These are phyloP conservation scores for Luscinia megarhynchos DNA, from an alignment of 2,797 vertebrate species.

Conservation along the genomic window DNA sequence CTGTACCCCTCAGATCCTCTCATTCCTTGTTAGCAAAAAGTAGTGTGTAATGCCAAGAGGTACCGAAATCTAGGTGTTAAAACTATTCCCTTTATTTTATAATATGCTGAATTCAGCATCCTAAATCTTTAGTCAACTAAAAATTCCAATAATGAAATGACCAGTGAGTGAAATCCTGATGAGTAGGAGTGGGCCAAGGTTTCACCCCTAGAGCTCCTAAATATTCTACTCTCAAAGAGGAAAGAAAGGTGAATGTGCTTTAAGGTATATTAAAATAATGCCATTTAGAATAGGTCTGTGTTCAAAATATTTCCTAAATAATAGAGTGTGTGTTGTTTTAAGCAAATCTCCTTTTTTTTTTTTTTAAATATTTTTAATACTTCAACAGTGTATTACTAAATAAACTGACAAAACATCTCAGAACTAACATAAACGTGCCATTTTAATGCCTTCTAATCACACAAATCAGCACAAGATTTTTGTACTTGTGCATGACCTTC, in stretches of 20 bases:
- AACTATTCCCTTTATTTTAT: neutral
- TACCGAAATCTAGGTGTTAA: neutral
- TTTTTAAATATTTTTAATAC: conserved; percentile 46
- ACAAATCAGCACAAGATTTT: conserved; percentile 86
- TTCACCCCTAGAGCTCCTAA: neutral
- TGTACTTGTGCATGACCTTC: conserved; percentile 91
- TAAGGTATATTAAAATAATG: neutral
- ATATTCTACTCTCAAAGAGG: neutral
- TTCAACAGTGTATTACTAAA: conserved; percentile 75
- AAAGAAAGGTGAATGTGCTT: neutral
- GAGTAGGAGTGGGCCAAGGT: neutral
- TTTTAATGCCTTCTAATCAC: conserved; percentile 89
- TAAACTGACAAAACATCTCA: conserved; percentile 78
- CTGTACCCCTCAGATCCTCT: neutral
- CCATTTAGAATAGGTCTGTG: neutral
- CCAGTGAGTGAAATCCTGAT: neutral
- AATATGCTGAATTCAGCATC: neutral
- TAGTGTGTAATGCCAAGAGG: neutral
- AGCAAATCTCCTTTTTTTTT: conserved; percentile 39
- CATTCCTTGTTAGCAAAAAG: neutral
- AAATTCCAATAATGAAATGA: neutral
- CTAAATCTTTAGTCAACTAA: neutral
- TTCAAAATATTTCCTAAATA: conserved; percentile 48
- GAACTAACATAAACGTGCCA: conserved; percentile 79
- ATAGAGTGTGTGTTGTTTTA: conserved; percentile 12